phyloP scores from a whole-genome alignment of 2,888 invertebrate species.

The Ophion ventricosus region DNA sequence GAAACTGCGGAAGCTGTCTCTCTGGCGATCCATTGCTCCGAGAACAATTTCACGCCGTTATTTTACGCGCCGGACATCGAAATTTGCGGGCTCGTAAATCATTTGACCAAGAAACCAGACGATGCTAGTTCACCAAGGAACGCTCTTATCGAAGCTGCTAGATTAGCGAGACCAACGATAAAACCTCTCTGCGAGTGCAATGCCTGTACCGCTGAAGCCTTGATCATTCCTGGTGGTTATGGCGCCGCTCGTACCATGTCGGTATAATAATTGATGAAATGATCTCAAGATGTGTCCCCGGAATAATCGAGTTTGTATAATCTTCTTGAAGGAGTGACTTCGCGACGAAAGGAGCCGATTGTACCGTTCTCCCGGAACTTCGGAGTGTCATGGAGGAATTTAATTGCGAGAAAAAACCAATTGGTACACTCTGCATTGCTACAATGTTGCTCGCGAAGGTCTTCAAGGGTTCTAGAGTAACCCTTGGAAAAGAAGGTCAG shows the following conservation, averaged over 20 bases:
- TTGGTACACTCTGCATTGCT: conserved; percentile 85
- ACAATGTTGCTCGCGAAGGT: conserved; percentile 84
- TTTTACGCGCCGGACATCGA: conserved; percentile 76
- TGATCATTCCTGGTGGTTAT: conserved; percentile 86
- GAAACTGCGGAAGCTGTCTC: conserved; percentile 85
- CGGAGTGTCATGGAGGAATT: conserved; percentile 84
- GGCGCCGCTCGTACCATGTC: conserved; percentile 86
- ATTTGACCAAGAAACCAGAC: conserved; percentile 71
- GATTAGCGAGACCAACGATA: conserved; percentile 84
- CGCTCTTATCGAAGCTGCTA: conserved; percentile 84
- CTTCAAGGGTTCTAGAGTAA: conserved; percentile 80
- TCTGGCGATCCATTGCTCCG: conserved; percentile 72
- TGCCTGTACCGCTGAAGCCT: conserved; percentile 82
- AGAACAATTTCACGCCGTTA: conserved; percentile 68
- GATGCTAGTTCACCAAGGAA: conserved; percentile 77
- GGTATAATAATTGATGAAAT: conserved; percentile 70
- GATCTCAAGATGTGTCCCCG: not conserved
- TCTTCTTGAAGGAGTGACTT: conserved; percentile 83
- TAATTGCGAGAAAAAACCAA: conserved; percentile 84
- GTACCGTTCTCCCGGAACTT: conserved; percentile 83
- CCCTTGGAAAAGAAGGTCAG: conserved; percentile 81
- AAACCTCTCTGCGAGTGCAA: conserved; percentile 81
- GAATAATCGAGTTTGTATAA: conserved; percentile 29
- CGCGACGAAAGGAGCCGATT: conserved; percentile 83
- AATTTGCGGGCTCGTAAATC: conserved; percentile 71